Evolutionary conservation across 2,888 invertebrate species (phyloP), one percentile per base, ranked within the genome.

Genomic region (Caenorhabditis drosophilae): DNA sequence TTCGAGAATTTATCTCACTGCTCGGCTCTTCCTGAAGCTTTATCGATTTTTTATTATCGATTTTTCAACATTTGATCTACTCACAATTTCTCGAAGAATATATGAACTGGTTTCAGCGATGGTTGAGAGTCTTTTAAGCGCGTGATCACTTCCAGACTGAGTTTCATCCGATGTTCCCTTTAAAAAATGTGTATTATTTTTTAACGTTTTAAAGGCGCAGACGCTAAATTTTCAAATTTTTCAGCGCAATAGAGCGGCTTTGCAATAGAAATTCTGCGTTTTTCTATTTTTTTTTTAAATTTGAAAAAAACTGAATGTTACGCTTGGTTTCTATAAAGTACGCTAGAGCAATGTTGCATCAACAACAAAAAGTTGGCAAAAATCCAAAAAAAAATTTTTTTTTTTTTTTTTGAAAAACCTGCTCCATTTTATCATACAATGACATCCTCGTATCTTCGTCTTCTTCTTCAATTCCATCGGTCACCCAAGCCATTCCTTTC

Each of bases 401-500:
- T 9, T 55, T n/a, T 35, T 25, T 41, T 44, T 15, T 20, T 1
- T 18, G 4, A 38, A 15, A 22, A 11, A 70, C 75, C 59, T 75
- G 75, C 60, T 79, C 78, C 62, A 75, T 60, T 18, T 70, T 70
- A 42, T 78, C 75, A 46, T 75, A 77, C 47, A 73, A 66, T 38
- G 67, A 62, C 18, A 76, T 62, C 47, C 70, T 38, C 15, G 73
- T 80, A 40, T 71, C 70, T 22, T 80, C 80, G 44, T 81, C 80
- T 22, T 81, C 81, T 44, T 81, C 77, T 36, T 82, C 82, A 23
- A 81, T 78, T n/a, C 79, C 82, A 48, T 82, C 82, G 7, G 80
- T 78, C 16, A 81, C 82, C 82, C 82, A 82, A 7, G 81, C 82
- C 82, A 82, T 82, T 52, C 81, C 82, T 55, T 74, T 73, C 81